Conservation (phyloP, 1,140 invertebrate genomes). For the Ostrea edulis region DNA sequence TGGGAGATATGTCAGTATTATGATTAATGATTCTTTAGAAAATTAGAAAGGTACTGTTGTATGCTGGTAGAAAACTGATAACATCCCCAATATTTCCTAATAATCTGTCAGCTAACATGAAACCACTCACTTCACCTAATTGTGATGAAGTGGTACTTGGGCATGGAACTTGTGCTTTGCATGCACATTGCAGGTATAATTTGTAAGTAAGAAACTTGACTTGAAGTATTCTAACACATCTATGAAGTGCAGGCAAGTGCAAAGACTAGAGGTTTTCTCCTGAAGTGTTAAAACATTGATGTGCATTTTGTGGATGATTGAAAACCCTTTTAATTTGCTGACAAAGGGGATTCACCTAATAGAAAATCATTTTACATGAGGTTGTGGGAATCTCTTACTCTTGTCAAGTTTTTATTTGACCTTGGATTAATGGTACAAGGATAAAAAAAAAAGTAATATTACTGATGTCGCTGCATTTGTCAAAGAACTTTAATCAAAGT, state of each 20-base stretch:
- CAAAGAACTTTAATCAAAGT: conserved; percentile 29
- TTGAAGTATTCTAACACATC: conserved; percentile 8
- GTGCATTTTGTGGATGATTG: background rate
- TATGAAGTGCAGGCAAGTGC: background rate
- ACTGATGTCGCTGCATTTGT: background rate
- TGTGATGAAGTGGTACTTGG: background rate
- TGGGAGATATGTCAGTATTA: background rate
- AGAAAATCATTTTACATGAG: background rate
- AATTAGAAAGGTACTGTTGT: conserved; percentile 26
- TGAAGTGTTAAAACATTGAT: too few relatives aligned
- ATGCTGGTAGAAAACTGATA: background rate
- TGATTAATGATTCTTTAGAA: conserved; percentile 23
- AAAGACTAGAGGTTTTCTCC: too few relatives aligned
- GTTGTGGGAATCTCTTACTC: background rate
- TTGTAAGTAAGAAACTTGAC: background rate
- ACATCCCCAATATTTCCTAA: background rate
- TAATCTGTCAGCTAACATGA: background rate
- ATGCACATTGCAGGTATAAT: background rate
- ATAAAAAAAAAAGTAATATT: background rate
- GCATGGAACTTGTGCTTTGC: background rate
- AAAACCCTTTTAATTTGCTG: background rate
- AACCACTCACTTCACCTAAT: background rate
- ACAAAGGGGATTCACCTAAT: background rate
- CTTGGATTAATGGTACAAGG: background rate
- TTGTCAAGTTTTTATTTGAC: background rate